Evolutionary conservation across 2,888 invertebrate genomes (phyloP), one percentile per base, ranked within the genome.

Genomic region (Drosophila melanosoma): DNA sequence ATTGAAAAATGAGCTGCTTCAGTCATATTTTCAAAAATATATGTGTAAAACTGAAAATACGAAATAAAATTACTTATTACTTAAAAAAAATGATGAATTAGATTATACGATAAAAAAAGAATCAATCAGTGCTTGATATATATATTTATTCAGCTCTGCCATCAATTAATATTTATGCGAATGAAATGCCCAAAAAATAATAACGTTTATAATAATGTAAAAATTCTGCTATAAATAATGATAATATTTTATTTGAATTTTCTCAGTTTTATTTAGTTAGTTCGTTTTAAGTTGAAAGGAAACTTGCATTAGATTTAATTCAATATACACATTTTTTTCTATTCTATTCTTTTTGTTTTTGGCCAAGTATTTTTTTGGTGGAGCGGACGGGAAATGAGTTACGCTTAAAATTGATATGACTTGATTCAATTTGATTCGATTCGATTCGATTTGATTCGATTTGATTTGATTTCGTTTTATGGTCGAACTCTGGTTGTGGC

Each of bases 341-440:
- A n/a, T n/a, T n/a, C n/a, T 8, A 15, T 7, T 4, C 8, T 45
- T 8, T 45, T 45, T 15, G 23, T 45, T 45, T 45, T 45, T 23
- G 23, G 23, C 45, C 45, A 49, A 49, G 51, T 17, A 12, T 53
- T 33, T n/a, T 35, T 23, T 38, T 32, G 20, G 20, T 29, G n/a
- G 17, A 11, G 26, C 17, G 33, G n/a, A 60, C 49, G 70, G 70
- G 71, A 71, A 71, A 64, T 71, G 53, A 23, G 71, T 49, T 71
- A 64, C 64, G 71, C 45, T 48, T 54, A 53, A 64, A 79, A 79
- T 79, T 69, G 49, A 66, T 80, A 71, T 62, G 63, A 73, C 69
- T 70, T 64, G 70, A 79, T 76, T 76, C 73, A 67, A 65, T 75
- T 76, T 70, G 69, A 65, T 75, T 60, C 66, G 75, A 74, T 75